These are phyloP conservation scores for Plebejus melissa DNA, from an alignment of 2,888 invertebrate genomes.

Conservation along the genomic window DNA sequence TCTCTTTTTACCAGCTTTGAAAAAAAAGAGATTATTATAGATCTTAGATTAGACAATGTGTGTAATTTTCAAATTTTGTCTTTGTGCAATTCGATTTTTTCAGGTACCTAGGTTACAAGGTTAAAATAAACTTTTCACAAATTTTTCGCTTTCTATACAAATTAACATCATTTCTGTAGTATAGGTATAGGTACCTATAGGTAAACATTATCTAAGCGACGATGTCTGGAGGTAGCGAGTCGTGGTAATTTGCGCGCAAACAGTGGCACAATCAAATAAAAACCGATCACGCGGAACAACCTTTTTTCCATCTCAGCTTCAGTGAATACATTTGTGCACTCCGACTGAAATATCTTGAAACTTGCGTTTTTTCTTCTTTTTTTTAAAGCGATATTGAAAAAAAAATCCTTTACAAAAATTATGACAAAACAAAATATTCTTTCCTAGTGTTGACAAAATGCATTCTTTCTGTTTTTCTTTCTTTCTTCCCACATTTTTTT, in stretches of 20 bases:
- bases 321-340: conserved; percentile 59
- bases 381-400: too few species aligned
- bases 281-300: conserved; percentile 74
- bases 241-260: conserved; percentile 72
- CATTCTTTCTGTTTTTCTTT: background rate
- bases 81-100: too few species aligned
- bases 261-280: conserved; percentile 76
- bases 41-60: too few species aligned
- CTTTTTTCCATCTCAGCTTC: conserved; percentile 75
- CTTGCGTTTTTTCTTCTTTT: conserved; percentile 38
- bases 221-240: conserved; percentile 46
- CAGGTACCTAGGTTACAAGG: too few species aligned
- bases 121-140: background rate
- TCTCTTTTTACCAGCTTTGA: too few species aligned
- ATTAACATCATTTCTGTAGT: background rate
- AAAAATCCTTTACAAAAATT: too few species aligned
- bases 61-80: too few species aligned
- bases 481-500: background rate
- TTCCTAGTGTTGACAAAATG: background rate
- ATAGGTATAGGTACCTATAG: background rate
- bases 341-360: conserved; percentile 47
- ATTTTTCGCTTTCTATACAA: background rate
- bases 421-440: too few species aligned
- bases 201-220: conserved; percentile 31
- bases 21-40: too few species aligned